Base-by-base conservation (phyloP, 2,113 vertebrate species). In the Oncorhynchus keta region DNA sequence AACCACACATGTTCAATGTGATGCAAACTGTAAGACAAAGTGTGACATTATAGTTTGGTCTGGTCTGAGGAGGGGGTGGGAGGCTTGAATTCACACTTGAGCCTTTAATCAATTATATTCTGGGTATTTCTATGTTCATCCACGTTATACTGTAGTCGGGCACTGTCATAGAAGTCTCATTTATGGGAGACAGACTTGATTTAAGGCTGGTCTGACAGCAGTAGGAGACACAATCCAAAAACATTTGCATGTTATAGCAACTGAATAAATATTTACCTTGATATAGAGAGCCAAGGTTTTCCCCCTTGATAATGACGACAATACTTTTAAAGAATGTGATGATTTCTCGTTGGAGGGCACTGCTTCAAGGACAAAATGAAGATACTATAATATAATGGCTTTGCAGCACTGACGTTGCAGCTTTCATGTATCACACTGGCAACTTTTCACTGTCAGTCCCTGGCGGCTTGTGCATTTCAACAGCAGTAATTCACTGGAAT, bases 21-120 rank as follows among this genome's bases (percentile, higher is more conserved):
- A 79, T 51, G 70, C 68, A 77, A 77, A 55, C 26, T 35, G 13
- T 75, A 32, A 76, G 32, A 79, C 68, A 68, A 76, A 73, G 48
- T 73, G 62, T 80, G 80, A 75, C 68, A 9, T 24, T 49, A 73
- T 80, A 64, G 68, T 39, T 76, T 81, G 77, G 76, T 30, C 45
- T 35, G 39, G 39, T 45, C 39, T 45, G 39, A 11, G 8, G 39
- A 9, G 39, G 39, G 49, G 16, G 4, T 12, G 45, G 51, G 26
- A n/a, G 18, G 59, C 71, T n/a, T 72, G 45, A 49, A 81, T 81
- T 66, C 57, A 28, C 71, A 79, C 39, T 45, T 76, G 24, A 65
- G 45, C 8, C 28, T 45, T 64, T 16, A 73, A 61, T 4, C 39
- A 14, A 61, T 6, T 5, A 14, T 51, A 35, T 55, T 80, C 39